Base-by-base conservation (phyloP, 1,140 invertebrate genomes). In the Trichoplusia ni region DNA sequence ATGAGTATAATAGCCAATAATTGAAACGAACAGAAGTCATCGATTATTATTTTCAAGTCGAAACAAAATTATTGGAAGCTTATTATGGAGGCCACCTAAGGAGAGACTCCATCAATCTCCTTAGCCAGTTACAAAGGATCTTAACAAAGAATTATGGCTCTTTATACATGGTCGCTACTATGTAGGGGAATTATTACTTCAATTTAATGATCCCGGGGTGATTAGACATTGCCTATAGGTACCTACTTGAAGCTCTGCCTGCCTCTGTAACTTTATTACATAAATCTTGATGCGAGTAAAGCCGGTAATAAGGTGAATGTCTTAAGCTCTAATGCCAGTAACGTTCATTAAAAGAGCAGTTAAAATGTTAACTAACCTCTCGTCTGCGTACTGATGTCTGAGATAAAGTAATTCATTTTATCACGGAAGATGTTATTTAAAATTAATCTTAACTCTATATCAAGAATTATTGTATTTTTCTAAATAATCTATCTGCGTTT, bases 131-230 rank as follows among this genome's bases (percentile, higher is more conserved):
- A 82, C 83, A 81, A 84, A 84, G 81, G 75, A 79, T 69, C 69
- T 79, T 73, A 84, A 80, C 77, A 81, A 82, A 86, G 86, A 89
- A 78, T 86, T 86, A 89, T 84, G 69, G 73, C 62, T 79, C 76
- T 81, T 82, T 84, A 81, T 82, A 69, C 71, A 79, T 79, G 73
- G 73, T 77, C 70, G 82, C 84, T 88, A 88, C 86, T 90, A 90
- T 84, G 85, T 90, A 79, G 71, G 71, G 69, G 79, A 83, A 71
- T 86, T 88, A 90, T 82, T 81, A 75, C 85, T 79, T 81, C 64
- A 73, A 78, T 86, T 88, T 88, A 86, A 89, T 86, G 80, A 79
- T 76, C 25, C 25, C 69, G 42, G 63, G 44, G 75, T 88, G 82
- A 88, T 90, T 90, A 88, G 84, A 86, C 82, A 79, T 74, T 82